phyloP scores from a whole-genome alignment of 2,113 vertebrate genomes.

The Probosciger aterrimus region DNA sequence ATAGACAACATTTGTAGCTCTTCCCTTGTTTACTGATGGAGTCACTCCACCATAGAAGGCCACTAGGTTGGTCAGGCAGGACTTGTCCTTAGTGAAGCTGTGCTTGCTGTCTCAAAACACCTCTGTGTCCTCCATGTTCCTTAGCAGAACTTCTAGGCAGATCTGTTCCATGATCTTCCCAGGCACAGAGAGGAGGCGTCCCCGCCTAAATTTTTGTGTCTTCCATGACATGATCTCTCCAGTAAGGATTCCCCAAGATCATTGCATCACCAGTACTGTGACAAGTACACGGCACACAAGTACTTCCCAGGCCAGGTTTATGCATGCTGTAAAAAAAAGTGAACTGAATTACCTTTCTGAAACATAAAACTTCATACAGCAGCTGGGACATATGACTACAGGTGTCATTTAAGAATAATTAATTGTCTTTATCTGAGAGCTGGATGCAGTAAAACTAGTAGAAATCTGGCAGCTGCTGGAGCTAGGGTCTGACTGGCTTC shows the following conservation, averaged over 20 bases:
- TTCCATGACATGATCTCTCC: not conserved
- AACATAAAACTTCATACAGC: not conserved
- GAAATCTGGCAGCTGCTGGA: slow-evolving; percentile 5
- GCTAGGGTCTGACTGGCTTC: not conserved
- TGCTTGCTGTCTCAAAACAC: not conserved
- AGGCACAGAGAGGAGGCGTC: not conserved
- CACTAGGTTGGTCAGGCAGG: not conserved
- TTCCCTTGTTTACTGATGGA: not conserved
- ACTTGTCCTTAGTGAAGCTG: not conserved
- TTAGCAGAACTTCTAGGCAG: not conserved
- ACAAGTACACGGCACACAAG: not conserved
- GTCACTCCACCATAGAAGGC: not conserved
- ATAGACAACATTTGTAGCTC: not conserved
- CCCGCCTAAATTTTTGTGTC: not conserved
- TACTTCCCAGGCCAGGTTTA: not conserved
- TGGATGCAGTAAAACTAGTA: slow-evolving; percentile 9
- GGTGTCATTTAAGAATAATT: slow-evolving; percentile 51
- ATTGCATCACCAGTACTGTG: not conserved
- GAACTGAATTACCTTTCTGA: not conserved
- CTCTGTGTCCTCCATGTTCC: accelerated
- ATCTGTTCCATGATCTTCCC: not conserved
- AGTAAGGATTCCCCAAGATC: not conserved
- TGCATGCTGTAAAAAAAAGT: not conserved
- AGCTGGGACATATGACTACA: not conserved
- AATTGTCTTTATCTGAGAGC: slow-evolving; percentile 22